Base-by-base conservation (phyloP, 1,140 invertebrate genomes). In the Drosophila baimaii region DNA sequence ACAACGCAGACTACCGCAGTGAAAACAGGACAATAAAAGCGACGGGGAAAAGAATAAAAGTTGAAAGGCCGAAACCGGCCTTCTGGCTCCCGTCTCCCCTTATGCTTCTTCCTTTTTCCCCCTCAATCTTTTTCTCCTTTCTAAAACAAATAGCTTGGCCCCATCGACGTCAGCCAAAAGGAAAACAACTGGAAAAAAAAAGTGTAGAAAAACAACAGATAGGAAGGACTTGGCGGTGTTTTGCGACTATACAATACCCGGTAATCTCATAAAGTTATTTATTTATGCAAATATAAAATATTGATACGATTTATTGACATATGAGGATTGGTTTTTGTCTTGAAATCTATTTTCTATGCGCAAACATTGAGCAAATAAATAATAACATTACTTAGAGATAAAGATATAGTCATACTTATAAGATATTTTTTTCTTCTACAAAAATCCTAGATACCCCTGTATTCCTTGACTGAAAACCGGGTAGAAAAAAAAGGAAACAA, bases 1-100 rank as follows among this genome's bases (percentile, higher is more conserved):
- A 55, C 54, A 76, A 47, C 46, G 46, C 65, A 29, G 64, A 71
- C 82, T 66, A 78, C 79, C 82, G 63, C 83, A 88, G 83, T 82
- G 83, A 83, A 88, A 88, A 88, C 79, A 88, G 71, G 88, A 89
- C 76, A 88, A 88, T 88, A 88, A 88, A 89, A 77, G 35, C 62
- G 61, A 61, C 63, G 31, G 58, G 33, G 51, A 61, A 79, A 81
- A 23, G 62, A 75, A 79, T 73, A 89, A 88, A 88, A 80, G 77
- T 83, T 69, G 75, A 88, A 79, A 85, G 81, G 79, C 46, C 65
- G 44, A 69, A 52, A 44, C 65, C 46, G 46, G 35, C 65, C 61
- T 52, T 21, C 61, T 43, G 35, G 23, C 33, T 73, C 54, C 43
- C 47, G n/a, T 41, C 35, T 47, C 8, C 37, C n/a, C 13, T 15